Base-by-base conservation (phyloP, 2,797 vertebrate species). In the Malurus splendens region DNA sequence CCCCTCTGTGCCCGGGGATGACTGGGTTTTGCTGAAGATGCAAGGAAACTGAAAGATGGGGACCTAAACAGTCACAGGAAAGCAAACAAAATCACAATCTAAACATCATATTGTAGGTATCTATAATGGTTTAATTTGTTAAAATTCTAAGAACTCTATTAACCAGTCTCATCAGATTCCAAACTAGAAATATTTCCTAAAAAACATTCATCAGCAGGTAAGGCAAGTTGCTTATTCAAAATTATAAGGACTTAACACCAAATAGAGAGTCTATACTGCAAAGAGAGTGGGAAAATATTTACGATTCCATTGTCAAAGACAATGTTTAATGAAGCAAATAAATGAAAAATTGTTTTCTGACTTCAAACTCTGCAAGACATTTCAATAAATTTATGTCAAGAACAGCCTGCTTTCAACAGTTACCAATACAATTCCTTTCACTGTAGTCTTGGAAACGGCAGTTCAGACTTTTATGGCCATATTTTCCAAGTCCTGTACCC, bases 41-140 rank as follows among this genome's bases (percentile, higher is more conserved):
- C 5, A 64, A 70, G 15, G 17, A 62, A 88, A 67, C 17, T 42
- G 6, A 42, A 68, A 72, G 19, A 32, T 18, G 14, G 39, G 6
- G 18, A 52, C 24, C 57, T n/a, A 7, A 82, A 56, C 5, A 48
- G 10, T 7, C 14, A 33, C 10, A 30, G 18, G 15, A 64, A 30
- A 47, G 6, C 1, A 7, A 65, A 60, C 4, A 9, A 32, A 23
- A 36, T 18, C 0, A 1, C 6, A 47, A 23, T 23, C 36, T 28
- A 33, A 87, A 71, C 2, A 45, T 18, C 14, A 12, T 2, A 20
- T 13, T 36, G 18, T 24, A 59, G 24, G 4, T 28, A 55, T 5
- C 32, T 41, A 36, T 12, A 4, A 32, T 4, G 10, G 41, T 51
- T 55, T 59, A 41, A 41, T 16, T 22, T 14, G 4, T 24, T 30